A percentile compares a stretch with the other conserved stretches of the same genome.
These are phyloP conservation scores for Brenthis daphne DNA, from an alignment of 2,888 invertebrate genomes.

Conservation along the genomic window DNA sequence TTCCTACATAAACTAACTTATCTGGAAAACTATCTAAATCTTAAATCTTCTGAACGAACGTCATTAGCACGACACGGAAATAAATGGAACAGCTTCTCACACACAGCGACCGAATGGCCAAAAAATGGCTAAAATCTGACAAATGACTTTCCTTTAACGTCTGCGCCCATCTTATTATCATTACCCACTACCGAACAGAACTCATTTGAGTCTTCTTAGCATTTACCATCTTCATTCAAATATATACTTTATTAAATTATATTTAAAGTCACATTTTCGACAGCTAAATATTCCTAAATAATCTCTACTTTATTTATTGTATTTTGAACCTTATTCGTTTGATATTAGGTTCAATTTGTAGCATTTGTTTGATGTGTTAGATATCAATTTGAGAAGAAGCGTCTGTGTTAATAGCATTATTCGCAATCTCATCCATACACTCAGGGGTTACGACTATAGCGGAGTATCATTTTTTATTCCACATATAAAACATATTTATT, in stretches of 20 bases:
- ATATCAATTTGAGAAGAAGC: conserved; percentile 82
- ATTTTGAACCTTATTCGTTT: conserved; percentile 49
- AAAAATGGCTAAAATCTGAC: conserved; percentile 81
- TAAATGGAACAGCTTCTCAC: conserved; percentile 81
- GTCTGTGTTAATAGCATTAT: conserved; percentile 83
- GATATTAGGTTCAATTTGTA: conserved; percentile 50
- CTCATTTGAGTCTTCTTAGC: conserved; percentile 76
- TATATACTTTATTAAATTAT: conserved; percentile 44
- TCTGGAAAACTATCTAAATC: conserved; percentile 9
- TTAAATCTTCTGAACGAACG: conserved; percentile 48
- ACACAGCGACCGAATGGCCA: conserved; percentile 72
- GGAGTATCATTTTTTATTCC: conserved; percentile 80
- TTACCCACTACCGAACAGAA: conserved; percentile 80
- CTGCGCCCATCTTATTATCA: conserved; percentile 83
- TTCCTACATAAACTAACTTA: conserved; percentile 5
- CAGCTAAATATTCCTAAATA: conserved; percentile 47
- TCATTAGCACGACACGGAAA: conserved; percentile 69
- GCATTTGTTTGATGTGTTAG: conserved; percentile 53
- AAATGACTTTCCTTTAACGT: conserved; percentile 82
- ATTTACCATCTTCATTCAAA: conserved; percentile 49
- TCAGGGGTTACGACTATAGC: conserved; percentile 76
- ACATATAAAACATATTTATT: conserved; percentile 83
- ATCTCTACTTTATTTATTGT: conserved; percentile 39
- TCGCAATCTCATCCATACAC: conserved; percentile 82
- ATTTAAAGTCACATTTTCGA: conserved; percentile 50